phyloP scores from a whole-genome alignment of 1,140 invertebrate species.

The Drosophila arizonae region DNA sequence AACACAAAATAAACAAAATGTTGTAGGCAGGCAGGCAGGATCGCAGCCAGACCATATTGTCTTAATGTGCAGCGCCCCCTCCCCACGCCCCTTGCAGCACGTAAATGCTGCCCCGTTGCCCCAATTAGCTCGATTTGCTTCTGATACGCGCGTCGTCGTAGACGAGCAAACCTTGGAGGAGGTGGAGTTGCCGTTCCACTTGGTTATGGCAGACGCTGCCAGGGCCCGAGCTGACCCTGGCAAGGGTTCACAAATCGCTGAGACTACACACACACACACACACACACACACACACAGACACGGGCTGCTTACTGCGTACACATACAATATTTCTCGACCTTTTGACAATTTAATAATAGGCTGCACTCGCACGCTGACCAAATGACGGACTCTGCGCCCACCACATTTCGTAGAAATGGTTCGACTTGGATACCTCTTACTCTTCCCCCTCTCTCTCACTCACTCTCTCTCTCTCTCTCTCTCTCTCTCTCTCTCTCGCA shows the following conservation, averaged over 20 bases:
- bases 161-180: conserved; percentile 37
- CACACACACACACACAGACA: conserved; percentile 3
- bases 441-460: neutral
- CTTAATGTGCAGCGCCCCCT: conserved; percentile 60
- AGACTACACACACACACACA: neutral
- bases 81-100: conserved; percentile 10
- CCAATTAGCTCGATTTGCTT: conserved; percentile 82
- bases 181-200: conserved; percentile 14
- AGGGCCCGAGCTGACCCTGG: conserved; percentile 30
- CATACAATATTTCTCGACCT: conserved; percentile 69
- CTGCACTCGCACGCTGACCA: conserved; percentile 64
- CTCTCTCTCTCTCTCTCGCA: neutral
- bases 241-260: conserved; percentile 30
- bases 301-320: conserved; percentile 26
- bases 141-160: conserved; percentile 76
- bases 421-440: neutral
- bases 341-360: conserved; percentile 83
- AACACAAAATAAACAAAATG: conserved; percentile 80
- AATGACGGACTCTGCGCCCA: conserved; percentile 75
- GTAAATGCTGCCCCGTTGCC: conserved; percentile 56
- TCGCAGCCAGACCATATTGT: conserved; percentile 57
- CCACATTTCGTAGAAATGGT: conserved; percentile 76
- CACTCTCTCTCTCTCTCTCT: neutral
- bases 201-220: conserved; percentile 12
- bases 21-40: conserved; percentile 44